A percentile compares a stretch with the other conserved stretches of the same genome.
Conservation (phyloP, 35 echinoderm and acorn worm species). For the Amphiura filiformis region DNA sequence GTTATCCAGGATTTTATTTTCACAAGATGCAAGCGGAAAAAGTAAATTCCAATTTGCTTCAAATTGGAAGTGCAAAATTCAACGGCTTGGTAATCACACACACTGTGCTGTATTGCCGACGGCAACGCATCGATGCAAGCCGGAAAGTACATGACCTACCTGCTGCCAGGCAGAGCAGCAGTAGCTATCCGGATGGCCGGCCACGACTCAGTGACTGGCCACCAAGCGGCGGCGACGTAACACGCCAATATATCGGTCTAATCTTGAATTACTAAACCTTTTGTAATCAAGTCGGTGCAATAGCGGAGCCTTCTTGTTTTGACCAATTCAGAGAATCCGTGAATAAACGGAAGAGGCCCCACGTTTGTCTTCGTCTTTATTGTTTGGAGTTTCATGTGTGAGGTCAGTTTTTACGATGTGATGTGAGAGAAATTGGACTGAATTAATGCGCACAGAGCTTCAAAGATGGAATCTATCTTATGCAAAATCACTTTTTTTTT, state of each 20-base stretch:
- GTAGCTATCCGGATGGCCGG: too few relatives aligned
- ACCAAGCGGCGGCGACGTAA: neutral
- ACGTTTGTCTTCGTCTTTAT: too few relatives aligned
- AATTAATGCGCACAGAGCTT: too few relatives aligned
- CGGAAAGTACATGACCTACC: neutral
- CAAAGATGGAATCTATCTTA: too few relatives aligned
- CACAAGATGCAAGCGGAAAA: neutral
- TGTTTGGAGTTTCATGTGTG: too few relatives aligned
- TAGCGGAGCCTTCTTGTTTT: neutral
- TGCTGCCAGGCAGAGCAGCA: too few relatives aligned
- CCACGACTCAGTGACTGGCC: neutral
- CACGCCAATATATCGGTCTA: slow-evolving; percentile 1
- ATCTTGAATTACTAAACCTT: neutral
- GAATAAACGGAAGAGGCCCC: slow-evolving; percentile 1
- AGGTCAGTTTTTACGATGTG: too few relatives aligned
- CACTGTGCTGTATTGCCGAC: neutral
- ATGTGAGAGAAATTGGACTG: too few relatives aligned
- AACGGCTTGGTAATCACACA: slow-evolving; percentile 4
- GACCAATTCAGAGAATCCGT: neutral
- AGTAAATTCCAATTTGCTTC: neutral
- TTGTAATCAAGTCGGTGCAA: neutral
- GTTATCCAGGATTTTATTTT: too few relatives aligned
- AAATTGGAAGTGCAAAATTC: slow-evolving; percentile 7
- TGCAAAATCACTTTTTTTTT: too few relatives aligned
- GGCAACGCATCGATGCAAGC: neutral